Conservation (phyloP, 2,113 vertebrate genomes). For the Anguilla rostrata region DNA sequence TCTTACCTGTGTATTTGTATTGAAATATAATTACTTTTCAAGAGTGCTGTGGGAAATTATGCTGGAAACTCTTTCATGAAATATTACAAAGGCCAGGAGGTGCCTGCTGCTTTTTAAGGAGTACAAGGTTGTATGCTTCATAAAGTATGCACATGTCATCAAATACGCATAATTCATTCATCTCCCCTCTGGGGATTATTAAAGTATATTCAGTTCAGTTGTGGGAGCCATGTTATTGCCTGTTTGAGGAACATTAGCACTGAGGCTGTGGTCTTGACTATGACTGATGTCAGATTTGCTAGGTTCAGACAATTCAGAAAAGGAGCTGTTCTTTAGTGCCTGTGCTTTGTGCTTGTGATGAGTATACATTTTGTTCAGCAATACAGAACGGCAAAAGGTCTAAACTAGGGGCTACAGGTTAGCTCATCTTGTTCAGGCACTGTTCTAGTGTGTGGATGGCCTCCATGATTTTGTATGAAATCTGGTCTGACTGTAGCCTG, state of each 20-base stretch:
- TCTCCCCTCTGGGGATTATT: neutral
- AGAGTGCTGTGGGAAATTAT: neutral
- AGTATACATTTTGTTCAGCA: neutral
- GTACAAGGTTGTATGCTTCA: neutral
- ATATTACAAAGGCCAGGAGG: neutral
- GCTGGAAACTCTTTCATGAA: neutral
- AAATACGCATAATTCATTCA: neutral
- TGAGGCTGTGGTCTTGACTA: neutral
- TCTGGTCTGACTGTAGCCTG: no score
- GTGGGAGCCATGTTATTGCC: neutral
- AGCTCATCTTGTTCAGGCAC: no score
- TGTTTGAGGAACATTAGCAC: neutral
- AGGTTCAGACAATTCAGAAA: neutral
- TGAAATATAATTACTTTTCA: neutral
- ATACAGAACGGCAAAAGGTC: neutral
- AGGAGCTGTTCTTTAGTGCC: neutral
- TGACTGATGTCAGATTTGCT: neutral
- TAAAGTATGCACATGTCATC: neutral
- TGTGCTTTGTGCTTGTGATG: neutral
- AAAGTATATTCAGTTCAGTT: neutral
- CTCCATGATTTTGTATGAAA: no score
- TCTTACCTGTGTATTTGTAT: neutral
- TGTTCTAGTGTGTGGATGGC: no score
- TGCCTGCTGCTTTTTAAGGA: slow-evolving; percentile 1
- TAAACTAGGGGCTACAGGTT: no score